A percentile compares a stretch with the other conserved stretches of the same genome.
phyloP scores from a whole-genome alignment of 30 jellyfish, hydroid and myxozoan species.

The Hydractinia echinata region DNA sequence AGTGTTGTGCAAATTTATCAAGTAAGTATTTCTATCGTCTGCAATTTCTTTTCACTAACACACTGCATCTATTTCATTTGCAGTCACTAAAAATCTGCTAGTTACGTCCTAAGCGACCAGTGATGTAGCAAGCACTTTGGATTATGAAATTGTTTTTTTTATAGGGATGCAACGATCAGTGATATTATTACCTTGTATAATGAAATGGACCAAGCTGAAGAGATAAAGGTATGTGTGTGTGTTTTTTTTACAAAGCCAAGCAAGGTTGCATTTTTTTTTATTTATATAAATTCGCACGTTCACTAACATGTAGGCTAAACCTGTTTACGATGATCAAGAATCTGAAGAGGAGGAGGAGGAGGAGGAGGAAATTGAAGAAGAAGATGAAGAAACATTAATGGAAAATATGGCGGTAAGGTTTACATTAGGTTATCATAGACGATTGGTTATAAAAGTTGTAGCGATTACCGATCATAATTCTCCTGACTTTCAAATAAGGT shows the following conservation, averaged over 20 bases:
- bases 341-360: conserved; percentile 19
- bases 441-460: neutral
- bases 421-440: neutral
- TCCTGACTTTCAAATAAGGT: too few relatives aligned
- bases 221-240: neutral
- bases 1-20: conserved; percentile 41
- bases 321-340: conserved; percentile 11
- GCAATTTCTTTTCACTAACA: neutral
- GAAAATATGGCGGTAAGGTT: neutral
- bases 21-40: conserved; percentile 44
- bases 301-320: neutral
- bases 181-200: neutral
- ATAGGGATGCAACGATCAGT: conserved; percentile 2
- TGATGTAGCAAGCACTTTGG: too few relatives aligned
- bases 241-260: neutral
- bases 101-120: too few relatives aligned
- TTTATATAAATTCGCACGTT: too few relatives aligned
- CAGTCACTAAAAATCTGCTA: too few relatives aligned
- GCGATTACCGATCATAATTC: too few relatives aligned
- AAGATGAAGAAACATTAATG: neutral
- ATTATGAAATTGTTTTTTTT: neutral
- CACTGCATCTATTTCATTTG: too few relatives aligned
- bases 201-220: conserved; percentile 3
- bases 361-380: conserved; percentile 7
- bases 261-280: neutral